phyloP scores from a whole-genome alignment of 2,113 vertebrate species.

The Otocyon megalotis region DNA sequence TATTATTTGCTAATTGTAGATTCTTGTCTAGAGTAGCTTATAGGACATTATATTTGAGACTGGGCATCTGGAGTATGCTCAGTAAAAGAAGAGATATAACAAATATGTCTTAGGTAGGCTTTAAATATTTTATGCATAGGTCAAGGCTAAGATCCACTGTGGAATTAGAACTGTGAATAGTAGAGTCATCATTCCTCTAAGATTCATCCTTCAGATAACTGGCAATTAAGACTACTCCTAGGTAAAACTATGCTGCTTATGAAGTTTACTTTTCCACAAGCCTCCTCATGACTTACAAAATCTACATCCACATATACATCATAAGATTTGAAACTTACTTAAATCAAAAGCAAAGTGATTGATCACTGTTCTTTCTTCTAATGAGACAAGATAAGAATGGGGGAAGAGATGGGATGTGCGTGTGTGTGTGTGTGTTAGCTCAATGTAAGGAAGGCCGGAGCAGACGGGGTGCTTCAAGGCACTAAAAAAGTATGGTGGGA shows the following conservation, averaged over 20 bases:
- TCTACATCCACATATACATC: not conserved
- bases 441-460: not conserved
- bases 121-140: not conserved
- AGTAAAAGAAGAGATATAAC: conserved; percentile 8
- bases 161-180: not conserved
- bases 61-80: not conserved
- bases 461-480: not conserved
- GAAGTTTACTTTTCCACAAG: conserved; percentile 8
- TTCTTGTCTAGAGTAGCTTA: not conserved
- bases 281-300: not conserved
- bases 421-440: not conserved
- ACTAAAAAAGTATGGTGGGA: not conserved
- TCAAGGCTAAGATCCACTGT: conserved; percentile 31
- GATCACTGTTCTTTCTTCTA: not conserved
- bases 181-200: not conserved
- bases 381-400: not conserved
- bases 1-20: not conserved
- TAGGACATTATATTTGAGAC: not conserved
- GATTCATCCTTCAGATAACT: not conserved
- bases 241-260: not conserved
- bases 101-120: conserved; percentile 23
- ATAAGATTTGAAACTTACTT: conserved; percentile 43
- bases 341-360: conserved; percentile 41
- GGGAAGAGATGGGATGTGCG: not conserved
- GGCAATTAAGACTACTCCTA: not conserved